Conservation (phyloP, 2,888 invertebrate species). For the Agriopis leucophaearia region DNA sequence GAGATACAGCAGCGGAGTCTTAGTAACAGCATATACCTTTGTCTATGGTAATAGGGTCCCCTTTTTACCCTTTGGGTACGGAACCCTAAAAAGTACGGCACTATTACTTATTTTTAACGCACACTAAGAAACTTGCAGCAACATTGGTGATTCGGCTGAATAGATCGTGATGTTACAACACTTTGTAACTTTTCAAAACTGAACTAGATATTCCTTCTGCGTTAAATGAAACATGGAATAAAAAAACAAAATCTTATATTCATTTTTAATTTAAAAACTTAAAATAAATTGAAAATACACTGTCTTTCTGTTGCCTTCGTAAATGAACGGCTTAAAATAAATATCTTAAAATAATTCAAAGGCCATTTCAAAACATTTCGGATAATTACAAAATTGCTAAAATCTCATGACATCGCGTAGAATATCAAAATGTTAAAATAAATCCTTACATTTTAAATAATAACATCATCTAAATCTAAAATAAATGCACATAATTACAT, state of each 20-base stretch:
- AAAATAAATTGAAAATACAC: constrained; percentile 32
- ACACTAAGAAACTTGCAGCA: too few species aligned
- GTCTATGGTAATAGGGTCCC: too few species aligned
- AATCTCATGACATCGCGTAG: constrained; percentile 9
- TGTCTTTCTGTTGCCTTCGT: constrained; percentile 29
- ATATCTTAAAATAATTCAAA: constrained; percentile 19
- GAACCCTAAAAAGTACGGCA: too few species aligned
- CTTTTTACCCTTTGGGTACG: too few species aligned
- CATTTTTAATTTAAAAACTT: constrained; percentile 28
- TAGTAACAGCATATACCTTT: too few species aligned
- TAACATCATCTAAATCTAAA: constrained; percentile 33
- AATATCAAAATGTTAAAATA: constrained; percentile 15
- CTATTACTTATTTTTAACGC: too few species aligned
- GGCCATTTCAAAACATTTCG: constrained; percentile 7
- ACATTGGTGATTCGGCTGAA: too few species aligned
- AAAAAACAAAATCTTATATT: constrained; percentile 43
- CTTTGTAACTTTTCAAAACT: not conserved
- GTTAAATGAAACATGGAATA: constrained; percentile 26
- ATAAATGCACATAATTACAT: constrained; percentile 38
- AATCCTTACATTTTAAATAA: constrained; percentile 12
- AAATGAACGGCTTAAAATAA: constrained; percentile 29
- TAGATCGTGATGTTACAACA: too few species aligned
- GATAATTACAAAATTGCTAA: constrained; percentile 17
- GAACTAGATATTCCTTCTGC: not conserved
- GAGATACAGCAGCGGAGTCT: too few species aligned